These are phyloP conservation scores for Platypus cylindrus DNA, from an alignment of 2,888 invertebrate genomes.

Conservation along the genomic window DNA sequence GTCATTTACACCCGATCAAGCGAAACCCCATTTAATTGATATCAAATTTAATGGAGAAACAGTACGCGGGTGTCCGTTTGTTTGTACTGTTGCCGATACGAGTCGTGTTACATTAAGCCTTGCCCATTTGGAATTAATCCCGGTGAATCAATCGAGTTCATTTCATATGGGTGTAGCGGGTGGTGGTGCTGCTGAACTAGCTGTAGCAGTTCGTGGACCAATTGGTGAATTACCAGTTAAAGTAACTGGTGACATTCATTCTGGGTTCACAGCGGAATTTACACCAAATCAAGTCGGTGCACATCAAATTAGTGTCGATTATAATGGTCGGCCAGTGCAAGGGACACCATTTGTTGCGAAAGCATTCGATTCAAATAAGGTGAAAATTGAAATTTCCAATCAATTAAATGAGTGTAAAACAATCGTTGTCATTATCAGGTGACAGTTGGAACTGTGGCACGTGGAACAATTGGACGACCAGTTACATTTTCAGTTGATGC, in stretches of 20 bases:
- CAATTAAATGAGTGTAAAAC: no score
- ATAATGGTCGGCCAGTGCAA: constrained; percentile 78
- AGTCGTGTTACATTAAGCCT: constrained; percentile 62
- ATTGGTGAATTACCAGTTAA: constrained; percentile 76
- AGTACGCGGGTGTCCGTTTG: constrained; percentile 81
- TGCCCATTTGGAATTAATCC: constrained; percentile 68
- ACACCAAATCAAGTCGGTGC: constrained; percentile 88
- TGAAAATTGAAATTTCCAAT: constrained; percentile 28
- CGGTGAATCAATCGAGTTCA: constrained; percentile 67
- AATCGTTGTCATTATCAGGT: constrained; percentile 11
- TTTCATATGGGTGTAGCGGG: constrained; percentile 70
- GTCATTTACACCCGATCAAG: constrained; percentile 84
- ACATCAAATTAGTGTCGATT: constrained; percentile 81
- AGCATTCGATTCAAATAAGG: constrained; percentile 82
- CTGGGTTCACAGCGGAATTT: constrained; percentile 83
- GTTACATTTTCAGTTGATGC: constrained; percentile 95
- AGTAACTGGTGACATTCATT: constrained; percentile 77
- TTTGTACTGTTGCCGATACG: constrained; percentile 72
- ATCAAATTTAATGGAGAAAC: constrained; percentile 94
- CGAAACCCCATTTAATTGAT: constrained; percentile 85
- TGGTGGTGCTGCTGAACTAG: constrained; percentile 67
- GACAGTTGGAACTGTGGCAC: constrained; percentile 63
- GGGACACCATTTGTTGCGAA: constrained; percentile 85
- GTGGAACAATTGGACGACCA: constrained; percentile 74
- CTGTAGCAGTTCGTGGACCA: constrained; percentile 82